A percentile compares a stretch with the other conserved stretches of the same genome.
phyloP scores from a whole-genome alignment of 1,140 invertebrate species.

The Drosophila suzukii region DNA sequence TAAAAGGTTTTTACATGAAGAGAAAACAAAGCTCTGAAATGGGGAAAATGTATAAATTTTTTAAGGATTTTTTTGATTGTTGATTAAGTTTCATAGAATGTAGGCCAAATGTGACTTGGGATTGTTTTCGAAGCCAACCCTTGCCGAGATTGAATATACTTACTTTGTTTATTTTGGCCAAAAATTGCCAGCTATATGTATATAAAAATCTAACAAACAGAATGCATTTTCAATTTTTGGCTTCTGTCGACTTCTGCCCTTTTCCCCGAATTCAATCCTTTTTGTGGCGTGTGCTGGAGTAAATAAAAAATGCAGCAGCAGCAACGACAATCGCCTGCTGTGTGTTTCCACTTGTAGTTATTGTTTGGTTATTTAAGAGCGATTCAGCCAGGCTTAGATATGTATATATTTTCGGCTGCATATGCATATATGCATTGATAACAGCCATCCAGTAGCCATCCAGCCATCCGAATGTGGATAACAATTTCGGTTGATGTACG shows the following conservation, averaged over 20 bases:
- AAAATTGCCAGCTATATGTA: background rate
- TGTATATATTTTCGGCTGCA: slow-evolving; percentile 50
- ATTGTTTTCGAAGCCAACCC: background rate
- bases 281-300: slow-evolving; percentile 22
- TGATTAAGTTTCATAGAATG: too few species aligned
- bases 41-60: too few species aligned
- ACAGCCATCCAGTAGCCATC: slow-evolving; percentile 38
- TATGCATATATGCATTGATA: slow-evolving; percentile 46
- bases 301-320: slow-evolving; percentile 41
- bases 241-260: background rate
- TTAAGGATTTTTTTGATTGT: too few species aligned
- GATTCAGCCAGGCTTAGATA: slow-evolving; percentile 79
- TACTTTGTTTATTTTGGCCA: background rate
- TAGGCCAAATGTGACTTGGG: background rate
- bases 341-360: slow-evolving; percentile 60
- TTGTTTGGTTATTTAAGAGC: slow-evolving; percentile 82
- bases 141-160: background rate
- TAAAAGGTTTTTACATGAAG: too few species aligned
- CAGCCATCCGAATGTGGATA: slow-evolving; percentile 61
- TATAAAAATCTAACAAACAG: slow-evolving; percentile 16
- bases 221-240: slow-evolving; percentile 29
- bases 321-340: slow-evolving; percentile 35
- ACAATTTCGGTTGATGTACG: slow-evolving; percentile 62
- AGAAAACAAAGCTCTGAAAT: too few species aligned
- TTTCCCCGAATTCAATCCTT: slow-evolving; percentile 20